Evolutionary conservation across 2,888 invertebrate genomes (phyloP), one percentile per base, ranked within the genome.

Genomic region (Diplolepis rosae): DNA sequence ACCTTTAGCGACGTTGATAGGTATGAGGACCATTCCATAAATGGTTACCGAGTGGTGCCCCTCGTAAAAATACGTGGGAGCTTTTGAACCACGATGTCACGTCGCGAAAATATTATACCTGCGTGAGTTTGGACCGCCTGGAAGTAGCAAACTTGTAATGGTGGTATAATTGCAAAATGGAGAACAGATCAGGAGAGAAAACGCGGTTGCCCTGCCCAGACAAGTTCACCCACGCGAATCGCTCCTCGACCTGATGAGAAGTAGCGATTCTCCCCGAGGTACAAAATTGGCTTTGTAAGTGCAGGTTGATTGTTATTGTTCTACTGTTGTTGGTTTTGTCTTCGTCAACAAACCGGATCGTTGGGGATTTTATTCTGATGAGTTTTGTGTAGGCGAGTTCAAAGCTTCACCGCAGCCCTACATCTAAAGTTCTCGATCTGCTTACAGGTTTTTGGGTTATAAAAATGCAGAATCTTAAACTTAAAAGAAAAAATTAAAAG

Each of bases 51-150:
- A 11, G 4, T 13, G 13, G 45, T 50, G 32, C 18, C 56, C 32
- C 32, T 48, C 32, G 50, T 35, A 50, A 66, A 66, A 66, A 51
- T 66, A 66, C 66, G 66, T 66, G 66, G 66, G 66, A 66, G 66
- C 66, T 35, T 18, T 66, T 51, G 50, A 32, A 61, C 66, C 32
- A 51, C 30, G 66, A 66, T 66, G 50, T 66, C 32, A 30, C 66
- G 18, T 35, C 11, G 11, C 18, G 50, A 11, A 28, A 13, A 9
- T n/a, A n/a, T n/a, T n/a, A n/a, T 35, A 27, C 42, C 39, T 61
- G 30, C 48, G 66, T 61, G 39, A 61, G n/a, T 39, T 61, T 22
- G 39, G 39, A 61, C 35, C 4, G 15, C 39, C 27, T 39, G 22
- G 39, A 24, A 61, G 15, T 35, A n/a, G 24, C 39, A 22, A 22